Percentiles rank a stretch among this genome's conserved stretches.
Conservation (phyloP, 2,113 vertebrate species). For the Dicerorhinus sumatrensis region DNA sequence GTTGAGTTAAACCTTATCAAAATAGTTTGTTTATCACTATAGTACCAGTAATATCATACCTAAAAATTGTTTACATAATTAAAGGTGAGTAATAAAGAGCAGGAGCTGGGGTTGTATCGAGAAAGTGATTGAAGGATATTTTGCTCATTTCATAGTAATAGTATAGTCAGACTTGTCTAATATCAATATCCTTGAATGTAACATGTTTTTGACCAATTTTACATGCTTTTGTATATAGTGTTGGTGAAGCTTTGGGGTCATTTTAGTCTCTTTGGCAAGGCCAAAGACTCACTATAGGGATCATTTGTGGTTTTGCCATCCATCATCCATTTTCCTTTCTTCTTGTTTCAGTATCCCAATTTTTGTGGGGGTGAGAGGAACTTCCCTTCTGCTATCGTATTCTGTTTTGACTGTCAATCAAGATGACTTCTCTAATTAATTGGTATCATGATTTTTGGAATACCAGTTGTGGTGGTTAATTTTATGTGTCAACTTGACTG, state of each 20-base stretch:
- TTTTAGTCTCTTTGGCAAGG: neutral
- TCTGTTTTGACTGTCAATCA: neutral
- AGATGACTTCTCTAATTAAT: neutral
- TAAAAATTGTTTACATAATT: neutral
- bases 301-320: neutral
- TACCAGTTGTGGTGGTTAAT: neutral
- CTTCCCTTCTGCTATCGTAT: neutral
- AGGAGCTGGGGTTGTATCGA: neutral
- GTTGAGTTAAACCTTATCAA: conserved; percentile 19
- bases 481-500: neutral
- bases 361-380: neutral
- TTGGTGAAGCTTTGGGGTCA: neutral
- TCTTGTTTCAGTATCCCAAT: neutral
- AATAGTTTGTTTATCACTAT: neutral
- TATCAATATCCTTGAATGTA: neutral
- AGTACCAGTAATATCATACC: neutral
- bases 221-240: neutral
- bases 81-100: neutral
- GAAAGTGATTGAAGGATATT: neutral
- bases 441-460: neutral
- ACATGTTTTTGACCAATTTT: neutral
- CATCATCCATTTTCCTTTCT: neutral
- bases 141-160: neutral
- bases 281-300: neutral
- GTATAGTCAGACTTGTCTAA: neutral